These are phyloP conservation scores for Dromas ardeola DNA, from an alignment of 2,113 vertebrate genomes.

Conservation along the genomic window DNA sequence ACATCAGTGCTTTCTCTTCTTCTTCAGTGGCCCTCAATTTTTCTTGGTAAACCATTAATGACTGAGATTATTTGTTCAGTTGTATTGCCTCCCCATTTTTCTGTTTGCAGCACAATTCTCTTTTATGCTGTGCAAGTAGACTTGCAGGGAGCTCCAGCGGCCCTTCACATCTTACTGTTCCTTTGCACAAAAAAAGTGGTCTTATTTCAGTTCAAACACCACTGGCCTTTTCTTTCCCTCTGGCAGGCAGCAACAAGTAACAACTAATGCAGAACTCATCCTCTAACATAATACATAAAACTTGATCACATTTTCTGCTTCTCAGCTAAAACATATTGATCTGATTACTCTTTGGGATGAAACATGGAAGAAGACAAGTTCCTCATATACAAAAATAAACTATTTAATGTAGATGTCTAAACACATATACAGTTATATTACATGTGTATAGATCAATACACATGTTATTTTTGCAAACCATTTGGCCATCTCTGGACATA, in stretches of 20 bases:
- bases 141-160: neutral
- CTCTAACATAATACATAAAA: neutral
- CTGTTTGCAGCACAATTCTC: neutral
- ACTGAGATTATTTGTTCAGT: neutral
- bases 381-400: neutral
- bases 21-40: neutral
- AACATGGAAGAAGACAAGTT: neutral
- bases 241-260: neutral
- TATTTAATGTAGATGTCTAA: neutral
- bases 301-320: neutral
- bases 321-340: neutral
- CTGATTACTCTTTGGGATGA: neutral
- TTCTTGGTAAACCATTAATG: neutral
- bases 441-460: neutral
- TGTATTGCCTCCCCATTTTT: neutral
- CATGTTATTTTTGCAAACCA: neutral
- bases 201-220: neutral
- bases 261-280: neutral
- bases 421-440: neutral
- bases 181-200: neutral
- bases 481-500: neutral
- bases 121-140: neutral
- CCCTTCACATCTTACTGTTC: neutral
- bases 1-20: neutral
- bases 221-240: neutral